These are phyloP conservation scores for Diplogasteroides magnus DNA, from an alignment of 1,140 invertebrate species.

Conservation along the genomic window DNA sequence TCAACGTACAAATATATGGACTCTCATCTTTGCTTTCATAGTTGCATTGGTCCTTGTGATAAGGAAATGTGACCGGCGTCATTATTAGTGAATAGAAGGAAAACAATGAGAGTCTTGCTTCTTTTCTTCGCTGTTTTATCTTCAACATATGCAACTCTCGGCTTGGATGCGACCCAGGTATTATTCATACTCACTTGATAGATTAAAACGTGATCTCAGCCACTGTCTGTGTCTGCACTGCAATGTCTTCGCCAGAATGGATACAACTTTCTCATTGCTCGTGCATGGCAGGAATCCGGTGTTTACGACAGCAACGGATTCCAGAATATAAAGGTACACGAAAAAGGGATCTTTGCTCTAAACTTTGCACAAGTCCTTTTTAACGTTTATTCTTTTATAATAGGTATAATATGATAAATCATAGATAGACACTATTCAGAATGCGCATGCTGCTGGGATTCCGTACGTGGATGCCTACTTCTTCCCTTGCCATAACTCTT, in stretches of 20 bases:
- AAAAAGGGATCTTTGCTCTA: background rate
- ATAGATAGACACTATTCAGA: background rate
- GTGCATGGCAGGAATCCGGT: slow-evolving; percentile 23
- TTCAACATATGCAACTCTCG: too few species aligned
- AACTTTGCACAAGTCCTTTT: background rate
- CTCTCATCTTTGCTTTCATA: too few species aligned
- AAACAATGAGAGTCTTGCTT: too few species aligned
- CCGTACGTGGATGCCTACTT: slow-evolving; percentile 28
- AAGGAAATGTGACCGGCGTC: too few species aligned
- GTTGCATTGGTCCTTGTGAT: too few species aligned
- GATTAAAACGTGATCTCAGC: too few species aligned
- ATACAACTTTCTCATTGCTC: slow-evolving; percentile 24
- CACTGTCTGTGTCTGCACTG: too few species aligned
- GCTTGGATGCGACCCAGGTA: too few species aligned
- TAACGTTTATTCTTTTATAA: background rate
- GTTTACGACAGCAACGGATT: slow-evolving; percentile 27
- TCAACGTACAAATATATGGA: too few species aligned
- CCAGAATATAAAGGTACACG: slow-evolving; percentile 22
- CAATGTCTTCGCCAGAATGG: slow-evolving; percentile 21
- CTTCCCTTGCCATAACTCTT: slow-evolving; percentile 15
- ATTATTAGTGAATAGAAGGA: too few species aligned
- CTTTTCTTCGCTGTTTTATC: too few species aligned
- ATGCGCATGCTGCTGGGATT: slow-evolving; percentile 11
- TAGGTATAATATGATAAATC: background rate
- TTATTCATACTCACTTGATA: too few species aligned